phyloP scores from a whole-genome alignment of 2,797 vertebrate species.

The Urocyon cinereoargenteus region DNA sequence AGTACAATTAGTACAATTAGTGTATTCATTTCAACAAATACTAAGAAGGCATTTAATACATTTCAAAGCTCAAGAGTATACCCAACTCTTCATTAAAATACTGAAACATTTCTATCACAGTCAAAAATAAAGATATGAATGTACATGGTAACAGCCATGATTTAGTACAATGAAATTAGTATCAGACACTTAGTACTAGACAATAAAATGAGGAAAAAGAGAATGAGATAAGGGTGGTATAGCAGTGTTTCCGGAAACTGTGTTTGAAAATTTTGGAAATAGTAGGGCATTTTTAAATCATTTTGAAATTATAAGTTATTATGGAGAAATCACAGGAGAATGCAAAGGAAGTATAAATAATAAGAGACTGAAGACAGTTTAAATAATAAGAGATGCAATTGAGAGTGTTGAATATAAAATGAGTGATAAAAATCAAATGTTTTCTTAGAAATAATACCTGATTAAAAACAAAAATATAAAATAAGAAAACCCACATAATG shows the following conservation, averaged over 20 bases:
- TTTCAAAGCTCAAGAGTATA: background rate
- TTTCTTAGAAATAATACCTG: background rate
- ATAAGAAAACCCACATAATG: background rate
- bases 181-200: background rate
- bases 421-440: background rate
- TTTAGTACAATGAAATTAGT: background rate
- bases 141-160: background rate
- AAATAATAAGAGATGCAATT: background rate
- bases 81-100: background rate
- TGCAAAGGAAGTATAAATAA: background rate
- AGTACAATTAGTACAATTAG: background rate
- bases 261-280: background rate
- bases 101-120: background rate
- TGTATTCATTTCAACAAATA: background rate
- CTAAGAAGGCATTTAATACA: background rate
- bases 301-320: slow-evolving; percentile 30
- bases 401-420: background rate
- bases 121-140: slow-evolving; percentile 20
- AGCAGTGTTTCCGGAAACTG: background rate
- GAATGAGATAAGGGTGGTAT: background rate
- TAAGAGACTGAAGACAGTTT: background rate
- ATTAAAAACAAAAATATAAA: background rate
- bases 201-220: background rate
- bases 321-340: background rate
- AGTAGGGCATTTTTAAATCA: background rate